phyloP scores from a whole-genome alignment of 1,140 invertebrate genomes.

The Chionoecetes opilio region DNA sequence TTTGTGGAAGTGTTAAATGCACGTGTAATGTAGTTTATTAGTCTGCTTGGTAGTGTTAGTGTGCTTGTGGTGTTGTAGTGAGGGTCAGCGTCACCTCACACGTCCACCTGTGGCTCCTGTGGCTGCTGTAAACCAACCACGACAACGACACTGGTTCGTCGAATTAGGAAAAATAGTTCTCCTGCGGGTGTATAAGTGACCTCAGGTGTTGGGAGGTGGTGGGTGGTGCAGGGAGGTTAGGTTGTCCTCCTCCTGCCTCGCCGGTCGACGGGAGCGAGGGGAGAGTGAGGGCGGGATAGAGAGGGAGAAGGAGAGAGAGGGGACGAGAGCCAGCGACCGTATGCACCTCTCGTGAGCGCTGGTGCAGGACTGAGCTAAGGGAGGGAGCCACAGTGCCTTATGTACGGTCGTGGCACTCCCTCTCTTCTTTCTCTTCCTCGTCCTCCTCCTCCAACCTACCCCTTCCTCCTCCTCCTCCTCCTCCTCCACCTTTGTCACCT shows the following conservation, averaged over 20 bases:
- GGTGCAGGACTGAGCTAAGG: conserved; percentile 3
- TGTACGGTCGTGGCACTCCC: conserved; percentile 3
- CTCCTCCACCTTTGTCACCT: not conserved
- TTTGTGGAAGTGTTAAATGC: not conserved
- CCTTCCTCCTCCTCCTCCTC: not conserved
- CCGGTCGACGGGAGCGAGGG: not conserved
- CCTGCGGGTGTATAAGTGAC: not conserved
- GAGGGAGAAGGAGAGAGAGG: conserved; percentile 4
- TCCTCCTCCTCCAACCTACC: too few species aligned
- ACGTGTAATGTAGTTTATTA: not conserved
- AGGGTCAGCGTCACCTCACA: not conserved
- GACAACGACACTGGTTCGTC: not conserved
- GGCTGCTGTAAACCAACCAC: not conserved
- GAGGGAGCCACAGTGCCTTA: conserved; percentile 5
- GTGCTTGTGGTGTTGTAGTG: not conserved
- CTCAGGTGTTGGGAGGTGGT: not conserved
- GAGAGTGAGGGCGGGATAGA: conserved; percentile 24
- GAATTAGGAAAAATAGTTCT: not conserved
- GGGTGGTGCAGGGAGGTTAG: not conserved
- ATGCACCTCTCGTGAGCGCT: conserved; percentile 3
- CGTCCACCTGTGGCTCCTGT: conserved; percentile 23
- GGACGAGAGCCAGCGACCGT: conserved; percentile 22
- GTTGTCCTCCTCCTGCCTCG: not conserved
- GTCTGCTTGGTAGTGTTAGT: not conserved
- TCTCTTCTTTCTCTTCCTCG: not conserved